phyloP scores from a whole-genome alignment of 2,888 invertebrate species.

The Neoitamus cyanurus region DNA sequence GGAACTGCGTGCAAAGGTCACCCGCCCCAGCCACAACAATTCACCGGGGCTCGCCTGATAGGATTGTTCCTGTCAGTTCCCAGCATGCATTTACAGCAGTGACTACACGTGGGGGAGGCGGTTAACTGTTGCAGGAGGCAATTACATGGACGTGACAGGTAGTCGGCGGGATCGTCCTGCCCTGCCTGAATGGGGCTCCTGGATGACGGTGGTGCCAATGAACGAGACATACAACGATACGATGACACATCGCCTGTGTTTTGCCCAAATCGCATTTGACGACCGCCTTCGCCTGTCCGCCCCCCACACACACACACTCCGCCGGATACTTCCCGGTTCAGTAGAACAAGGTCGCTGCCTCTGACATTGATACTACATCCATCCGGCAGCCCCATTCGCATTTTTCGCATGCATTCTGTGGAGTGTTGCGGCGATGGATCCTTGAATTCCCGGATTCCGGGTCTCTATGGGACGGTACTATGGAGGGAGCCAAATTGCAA shows the following conservation, averaged over 20 bases:
- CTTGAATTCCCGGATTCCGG: neutral
- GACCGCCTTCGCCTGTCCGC: neutral
- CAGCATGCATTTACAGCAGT: conserved; percentile 28
- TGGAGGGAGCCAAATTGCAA: neutral
- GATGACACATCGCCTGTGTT: conserved; percentile 21
- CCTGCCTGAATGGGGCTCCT: neutral
- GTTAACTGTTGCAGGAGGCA: conserved; percentile 44
- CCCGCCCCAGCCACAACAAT: neutral
- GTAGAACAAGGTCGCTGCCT: conserved; percentile 42
- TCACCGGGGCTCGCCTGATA: neutral
- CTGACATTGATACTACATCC: conserved; percentile 41
- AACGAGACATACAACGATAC: neutral
- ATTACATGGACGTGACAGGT: conserved; percentile 47
- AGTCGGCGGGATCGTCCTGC: neutral
- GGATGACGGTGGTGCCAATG: neutral
- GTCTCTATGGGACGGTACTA: neutral
- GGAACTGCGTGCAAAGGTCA: conserved; percentile 42
- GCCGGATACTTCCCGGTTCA: neutral
- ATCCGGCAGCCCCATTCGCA: conserved; percentile 6
- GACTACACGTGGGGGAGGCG: neutral
- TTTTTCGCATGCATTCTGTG: conserved; percentile 40
- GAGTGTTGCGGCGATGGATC: neutral
- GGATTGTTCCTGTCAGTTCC: conserved; percentile 40
- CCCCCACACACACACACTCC: too few species aligned
- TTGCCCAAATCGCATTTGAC: conserved; percentile 20